These are phyloP conservation scores for Cheilinus undulatus DNA, from an alignment of 2,113 vertebrate species.

Conservation along the genomic window DNA sequence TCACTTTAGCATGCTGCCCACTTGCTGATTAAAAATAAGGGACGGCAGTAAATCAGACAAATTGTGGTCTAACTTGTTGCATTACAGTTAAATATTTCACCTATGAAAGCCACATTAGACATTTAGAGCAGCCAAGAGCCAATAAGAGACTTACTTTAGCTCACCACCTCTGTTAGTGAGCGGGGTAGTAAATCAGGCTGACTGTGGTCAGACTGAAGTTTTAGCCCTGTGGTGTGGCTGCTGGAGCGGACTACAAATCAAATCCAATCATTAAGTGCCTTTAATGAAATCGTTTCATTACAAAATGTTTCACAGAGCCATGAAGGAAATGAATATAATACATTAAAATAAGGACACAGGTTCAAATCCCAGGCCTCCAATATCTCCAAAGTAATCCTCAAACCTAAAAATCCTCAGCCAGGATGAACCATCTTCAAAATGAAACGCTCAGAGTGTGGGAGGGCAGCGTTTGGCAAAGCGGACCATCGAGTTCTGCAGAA, in stretches of 20 bases:
- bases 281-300: constrained; percentile 47
- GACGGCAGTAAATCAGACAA: constrained; percentile 59
- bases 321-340: constrained; percentile 52
- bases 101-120: constrained; percentile 56
- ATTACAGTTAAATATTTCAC: constrained; percentile 60
- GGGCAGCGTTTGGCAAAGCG: not conserved
- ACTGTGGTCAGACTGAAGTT: constrained; percentile 46
- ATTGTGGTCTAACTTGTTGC: constrained; percentile 47
- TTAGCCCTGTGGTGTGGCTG: constrained; percentile 48
- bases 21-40: constrained; percentile 45
- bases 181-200: constrained; percentile 58
- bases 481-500: constrained; percentile 12
- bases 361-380: constrained; percentile 52
- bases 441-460: constrained; percentile 1
- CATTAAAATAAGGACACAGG: constrained; percentile 34
- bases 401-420: constrained; percentile 20
- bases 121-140: constrained; percentile 43
- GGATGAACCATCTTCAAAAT: constrained; percentile 9
- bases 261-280: constrained; percentile 46
- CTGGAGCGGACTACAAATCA: constrained; percentile 54
- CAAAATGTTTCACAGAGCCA: constrained; percentile 33
- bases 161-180: constrained; percentile 45
- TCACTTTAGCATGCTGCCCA: constrained; percentile 18
- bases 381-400: constrained; percentile 26
- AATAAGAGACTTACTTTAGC: constrained; percentile 47